phyloP scores from a whole-genome alignment of 37 sponge, comb jelly and placozoan genomes.

The Haliclona indistincta region DNA sequence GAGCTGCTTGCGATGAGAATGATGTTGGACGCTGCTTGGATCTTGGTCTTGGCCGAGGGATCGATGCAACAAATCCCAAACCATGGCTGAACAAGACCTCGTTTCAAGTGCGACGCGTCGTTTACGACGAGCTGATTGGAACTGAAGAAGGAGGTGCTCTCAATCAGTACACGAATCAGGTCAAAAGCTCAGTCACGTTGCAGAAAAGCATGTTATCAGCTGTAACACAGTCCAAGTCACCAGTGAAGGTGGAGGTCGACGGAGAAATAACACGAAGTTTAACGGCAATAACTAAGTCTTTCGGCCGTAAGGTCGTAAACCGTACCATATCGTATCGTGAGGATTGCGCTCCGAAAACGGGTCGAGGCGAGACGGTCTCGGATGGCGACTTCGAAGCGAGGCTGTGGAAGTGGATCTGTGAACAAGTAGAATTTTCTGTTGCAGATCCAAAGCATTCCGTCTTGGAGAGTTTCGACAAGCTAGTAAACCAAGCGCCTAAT shows the following conservation, averaged over 20 bases:
- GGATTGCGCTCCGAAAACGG: conserved; percentile 28
- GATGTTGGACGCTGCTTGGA: conserved; percentile 6
- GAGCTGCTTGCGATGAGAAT: not conserved
- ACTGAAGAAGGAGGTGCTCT: conserved; percentile 63
- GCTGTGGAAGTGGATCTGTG: conserved; percentile 46
- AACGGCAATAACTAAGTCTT: conserved; percentile 11
- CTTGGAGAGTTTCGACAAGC: not conserved
- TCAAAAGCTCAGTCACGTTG: conserved; percentile 20
- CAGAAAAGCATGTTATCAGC: conserved; percentile 28
- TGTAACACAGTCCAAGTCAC: conserved; percentile 10
- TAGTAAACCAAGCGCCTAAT: too few species aligned
- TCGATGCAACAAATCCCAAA: conserved; percentile 8
- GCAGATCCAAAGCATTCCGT: not conserved
- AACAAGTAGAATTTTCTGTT: too few species aligned
- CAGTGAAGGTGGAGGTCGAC: conserved; percentile 39
- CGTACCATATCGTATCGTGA: conserved; percentile 43
- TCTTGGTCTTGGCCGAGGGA: conserved; percentile 46
- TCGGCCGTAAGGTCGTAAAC: conserved; percentile 42
- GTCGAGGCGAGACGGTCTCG: not conserved
- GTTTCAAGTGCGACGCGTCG: conserved; percentile 38
- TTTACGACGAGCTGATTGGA: conserved; percentile 24
- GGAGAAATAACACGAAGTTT: conserved; percentile 27
- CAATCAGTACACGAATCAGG: conserved; percentile 37
- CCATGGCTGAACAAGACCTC: conserved; percentile 52
- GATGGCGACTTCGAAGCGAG: conserved; percentile 30